A percentile compares a stretch with the other conserved stretches of the same genome.
phyloP scores from a whole-genome alignment of 2,113 vertebrate genomes.

The Circaetus gallicus region DNA sequence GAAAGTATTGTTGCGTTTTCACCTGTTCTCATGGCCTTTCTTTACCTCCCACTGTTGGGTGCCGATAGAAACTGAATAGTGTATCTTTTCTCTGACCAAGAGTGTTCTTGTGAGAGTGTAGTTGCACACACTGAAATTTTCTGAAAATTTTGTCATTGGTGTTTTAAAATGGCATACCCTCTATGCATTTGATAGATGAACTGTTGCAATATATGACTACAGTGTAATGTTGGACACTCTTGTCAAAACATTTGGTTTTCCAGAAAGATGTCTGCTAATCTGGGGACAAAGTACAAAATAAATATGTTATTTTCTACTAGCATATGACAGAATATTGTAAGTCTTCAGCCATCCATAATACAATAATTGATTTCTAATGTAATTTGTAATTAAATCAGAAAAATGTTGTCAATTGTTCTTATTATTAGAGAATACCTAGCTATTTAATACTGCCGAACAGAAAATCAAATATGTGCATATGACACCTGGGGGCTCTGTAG shows the following conservation, averaged over 20 bases:
- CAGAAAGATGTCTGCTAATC: not conserved
- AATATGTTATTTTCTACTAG: not conserved
- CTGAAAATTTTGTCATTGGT: not conserved
- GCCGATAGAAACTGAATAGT: not conserved
- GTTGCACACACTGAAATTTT: not conserved
- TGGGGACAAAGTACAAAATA: not conserved
- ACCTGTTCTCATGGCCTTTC: not conserved
- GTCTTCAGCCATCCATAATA: not conserved
- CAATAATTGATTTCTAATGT: not conserved
- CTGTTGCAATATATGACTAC: not conserved
- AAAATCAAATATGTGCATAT: not conserved
- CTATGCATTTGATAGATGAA: not conserved
- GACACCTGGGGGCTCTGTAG: not conserved
- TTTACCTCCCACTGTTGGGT: not conserved
- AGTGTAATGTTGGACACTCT: not conserved
- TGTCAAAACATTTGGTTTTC: not conserved
- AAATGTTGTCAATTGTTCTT: not conserved
- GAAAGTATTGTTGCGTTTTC: not conserved
- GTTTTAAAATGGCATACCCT: not conserved
- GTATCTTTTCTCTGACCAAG: not conserved
- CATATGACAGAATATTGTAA: not conserved
- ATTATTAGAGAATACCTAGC: not conserved
- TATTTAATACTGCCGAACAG: not conserved
- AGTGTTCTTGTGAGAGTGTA: not conserved
- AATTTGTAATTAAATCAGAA: not conserved